Conservation (phyloP, 2,113 vertebrate species). For the Progne subis region DNA sequence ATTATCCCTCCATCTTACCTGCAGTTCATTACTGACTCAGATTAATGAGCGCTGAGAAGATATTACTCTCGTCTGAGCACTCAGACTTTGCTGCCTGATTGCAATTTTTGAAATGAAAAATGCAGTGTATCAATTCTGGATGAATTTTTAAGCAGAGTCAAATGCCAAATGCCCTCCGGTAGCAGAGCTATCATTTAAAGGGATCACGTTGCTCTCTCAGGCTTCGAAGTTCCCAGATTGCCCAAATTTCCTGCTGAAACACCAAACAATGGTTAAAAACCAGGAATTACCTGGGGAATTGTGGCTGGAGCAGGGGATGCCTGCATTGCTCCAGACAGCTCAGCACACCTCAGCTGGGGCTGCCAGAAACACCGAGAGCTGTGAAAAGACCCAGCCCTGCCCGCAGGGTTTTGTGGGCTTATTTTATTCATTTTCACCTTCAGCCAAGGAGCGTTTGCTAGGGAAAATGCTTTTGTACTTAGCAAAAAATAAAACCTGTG, state of each 20-base stretch:
- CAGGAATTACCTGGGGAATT: not conserved
- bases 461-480: constrained; percentile 43
- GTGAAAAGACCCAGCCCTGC: constrained; percentile 17
- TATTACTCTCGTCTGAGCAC: not conserved
- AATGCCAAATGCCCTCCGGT: not conserved
- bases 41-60: constrained; percentile 16
- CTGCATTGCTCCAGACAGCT: not conserved
- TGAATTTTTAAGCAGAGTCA: not conserved
- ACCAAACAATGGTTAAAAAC: not conserved
- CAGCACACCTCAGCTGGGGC: constrained; percentile 1
- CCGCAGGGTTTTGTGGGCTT: not conserved
- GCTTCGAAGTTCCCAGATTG: not conserved
- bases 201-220: not conserved
- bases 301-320: not conserved
- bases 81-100: not conserved
- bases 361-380: not conserved
- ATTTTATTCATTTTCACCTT: constrained; percentile 49
- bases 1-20: not conserved
- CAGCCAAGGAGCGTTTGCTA: not conserved
- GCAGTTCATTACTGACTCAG: not conserved
- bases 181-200: not conserved
- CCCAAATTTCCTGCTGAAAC: not conserved
- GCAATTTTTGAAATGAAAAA: constrained; percentile 19
- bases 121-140: not conserved
- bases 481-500: constrained; percentile 41